Evolutionary conservation across 2,113 vertebrate genomes (phyloP).

Genomic region (Scomber colias): DNA sequence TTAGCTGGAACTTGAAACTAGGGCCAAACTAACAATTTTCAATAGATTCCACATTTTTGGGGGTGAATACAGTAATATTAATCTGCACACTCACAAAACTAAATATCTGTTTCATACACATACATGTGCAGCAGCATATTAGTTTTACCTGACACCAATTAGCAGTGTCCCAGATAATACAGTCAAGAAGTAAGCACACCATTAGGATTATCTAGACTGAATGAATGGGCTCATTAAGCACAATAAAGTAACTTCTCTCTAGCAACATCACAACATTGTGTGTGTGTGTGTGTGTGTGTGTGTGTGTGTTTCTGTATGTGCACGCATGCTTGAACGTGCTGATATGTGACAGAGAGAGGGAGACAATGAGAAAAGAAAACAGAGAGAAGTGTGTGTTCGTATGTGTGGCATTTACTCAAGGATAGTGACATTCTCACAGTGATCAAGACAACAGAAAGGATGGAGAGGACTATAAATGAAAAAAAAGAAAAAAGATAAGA

Average conservation of each 20-base stretch:
- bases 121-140: slow-evolving; percentile 21
- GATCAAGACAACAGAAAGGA: not conserved
- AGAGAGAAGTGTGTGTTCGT: not conserved
- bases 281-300: slow-evolving; percentile 15
- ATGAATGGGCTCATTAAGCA: slow-evolving; percentile 56
- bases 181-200: slow-evolving; percentile 50
- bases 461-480: not conserved
- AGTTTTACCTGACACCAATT: slow-evolving; percentile 58
- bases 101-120: slow-evolving; percentile 2
- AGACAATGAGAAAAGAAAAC: not conserved
- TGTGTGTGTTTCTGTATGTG: not conserved
- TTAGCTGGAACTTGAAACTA: no score
- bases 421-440: slow-evolving; percentile 15
- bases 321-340: not conserved
- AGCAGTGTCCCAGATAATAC: slow-evolving; percentile 37
- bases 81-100: not conserved
- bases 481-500: slow-evolving; percentile 9
- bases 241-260: slow-evolving; percentile 47
- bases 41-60: not conserved
- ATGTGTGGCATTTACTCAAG: slow-evolving; percentile 25
- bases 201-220: slow-evolving; percentile 58
- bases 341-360: not conserved
- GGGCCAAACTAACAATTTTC: no score
- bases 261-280: slow-evolving; percentile 18
- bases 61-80: not conserved